Evolutionary conservation across 2,797 vertebrate species (phyloP), one percentile per base, ranked within the genome.

Genomic region (Triplophysa bombifrons): DNA sequence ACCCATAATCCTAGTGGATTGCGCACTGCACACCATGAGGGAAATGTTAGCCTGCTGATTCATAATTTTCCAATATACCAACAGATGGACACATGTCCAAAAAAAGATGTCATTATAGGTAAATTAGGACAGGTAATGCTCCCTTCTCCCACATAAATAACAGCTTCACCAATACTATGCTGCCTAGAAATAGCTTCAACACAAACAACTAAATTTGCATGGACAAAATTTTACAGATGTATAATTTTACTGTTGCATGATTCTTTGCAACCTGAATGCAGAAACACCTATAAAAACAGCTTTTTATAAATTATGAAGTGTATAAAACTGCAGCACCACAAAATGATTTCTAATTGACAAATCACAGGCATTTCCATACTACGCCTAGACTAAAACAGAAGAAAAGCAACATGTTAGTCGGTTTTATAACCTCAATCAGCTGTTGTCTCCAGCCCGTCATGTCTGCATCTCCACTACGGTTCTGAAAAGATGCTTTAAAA

Each of bases 81-180:
- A 78, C 80, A 80, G 82, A 85, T 83, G 83, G 83, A 76, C 51
- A 73, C 50, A 3, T 55, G n/a, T 27, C 25, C 25, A 63, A 4
- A 68, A 80, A 74, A 72, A 76, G 55, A 77, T 55, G 38, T 16
- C 53, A 46, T 70, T 2, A 17, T 53, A 68, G 44, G 58, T 67
- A 60, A 80, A 71, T 72, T 66, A 71, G 51, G 51, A 83, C 19
- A 63, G 38, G 61, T 41, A 9, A 41, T 13, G 27, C 13, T 53
- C 53, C 8, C n/a, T 50, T 67, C 80, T 7, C 17, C 68, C 30
- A 34, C 3, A 50, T 60, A 12, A 17, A 60, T 7, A 44, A 46
- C 3, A 46, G 64, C 19, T 56, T 58, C 22, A 51, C 14, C 9
- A 11, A 20, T 5, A 61, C n/a, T 53, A 14, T 3, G 1, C 74